Evolutionary conservation across 1,140 invertebrate genomes (phyloP), one percentile per base, ranked within the genome.

Genomic region (Papilio helenus): DNA sequence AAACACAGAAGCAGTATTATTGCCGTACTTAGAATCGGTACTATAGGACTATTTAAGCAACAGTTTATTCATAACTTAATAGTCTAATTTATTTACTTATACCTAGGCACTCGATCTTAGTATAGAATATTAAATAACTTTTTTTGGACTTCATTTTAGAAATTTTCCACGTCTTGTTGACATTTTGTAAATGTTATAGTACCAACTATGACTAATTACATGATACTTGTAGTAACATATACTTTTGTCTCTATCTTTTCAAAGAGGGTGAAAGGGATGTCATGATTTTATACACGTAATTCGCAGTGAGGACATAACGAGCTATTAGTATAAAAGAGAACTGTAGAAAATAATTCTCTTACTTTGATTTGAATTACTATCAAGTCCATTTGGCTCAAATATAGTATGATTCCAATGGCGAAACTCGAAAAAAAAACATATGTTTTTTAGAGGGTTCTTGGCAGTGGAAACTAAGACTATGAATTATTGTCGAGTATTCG

Each of bases 151-250:
- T 29, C 0, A 26, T 26, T 65, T 14, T 65, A 26, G 23, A 65
- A 65, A 65, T 26, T 26, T 65, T 65, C 58, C 58, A 26, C 58
- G 2, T 65, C 9, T 23, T 65, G 23, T 65, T 26, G 58, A 65
- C 58, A 65, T 65, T 65, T 65, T 65, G 23, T 65, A 65, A 65
- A 65, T 65, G 58, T 29, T 65, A 65, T 65, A 65, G 23, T 29
- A 26, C 10, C 58, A 65, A 4, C 4, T 1, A 20, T 58, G 55
- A 58, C 7, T 20, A 20, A 58, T 58, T 1, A 1, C n/a, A 7
- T 39, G 34, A 39, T 34, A 39, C 34, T 7, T 39, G 34, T 39
- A 39, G 0, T 39, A 39, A 39, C 55, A n/a, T 8, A 58, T 58
- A 9, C 55, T 20, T n/a, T n/a, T 10, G 55, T 55, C 51, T 39